Evolutionary conservation across 2,797 vertebrate species (phyloP), one percentile per base, ranked within the genome.

Genomic region (Pitangus sulphuratus): DNA sequence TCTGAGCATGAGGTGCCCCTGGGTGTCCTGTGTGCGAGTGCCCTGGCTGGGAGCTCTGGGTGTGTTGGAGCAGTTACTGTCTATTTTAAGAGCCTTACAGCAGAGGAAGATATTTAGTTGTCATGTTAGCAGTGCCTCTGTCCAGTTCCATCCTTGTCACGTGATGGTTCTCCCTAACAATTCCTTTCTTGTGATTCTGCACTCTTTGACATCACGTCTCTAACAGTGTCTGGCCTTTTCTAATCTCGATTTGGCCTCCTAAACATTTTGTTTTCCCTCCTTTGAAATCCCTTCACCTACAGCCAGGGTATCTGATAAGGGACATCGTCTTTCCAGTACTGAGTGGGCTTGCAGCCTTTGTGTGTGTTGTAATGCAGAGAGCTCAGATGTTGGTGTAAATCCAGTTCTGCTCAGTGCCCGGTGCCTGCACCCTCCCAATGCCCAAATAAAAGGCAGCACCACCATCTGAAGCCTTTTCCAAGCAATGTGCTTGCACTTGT

Each of bases 81-180:
- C 57, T 80, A 84, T 87, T 87, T 68, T 62, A 79, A 54, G 84
- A 79, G 79, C 18, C 50, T 83, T 60, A 54, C 80, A 91, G 82
- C 50, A 54, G 42, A 60, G 71, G 30, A 56, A 47, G 37, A 42
- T 65, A 70, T 12, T 37, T n/a, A 13, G 68, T 48, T 64, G 71
- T 74, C 37, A 4, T 37, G 39, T 81, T 45, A 40, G 75, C 5
- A 2, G 30, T 71, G 53, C 56, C 75, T 72, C 70, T 72, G 71
- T 53, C 71, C 71, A 15, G 16, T 77, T 87, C 57, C 58, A 89
- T 83, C 37, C 44, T 42, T 4, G 33, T 28, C 37, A 14, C 0
- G 0, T 37, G 71, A 18, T 40, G 24, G 33, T 1, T 7, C 33
- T 58, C 25, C 65, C 51, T 69, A 42, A 8, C 24, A 54, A 19